Conservation (phyloP, 2,888 invertebrate species). For the Omphaloscelis lunosa region DNA sequence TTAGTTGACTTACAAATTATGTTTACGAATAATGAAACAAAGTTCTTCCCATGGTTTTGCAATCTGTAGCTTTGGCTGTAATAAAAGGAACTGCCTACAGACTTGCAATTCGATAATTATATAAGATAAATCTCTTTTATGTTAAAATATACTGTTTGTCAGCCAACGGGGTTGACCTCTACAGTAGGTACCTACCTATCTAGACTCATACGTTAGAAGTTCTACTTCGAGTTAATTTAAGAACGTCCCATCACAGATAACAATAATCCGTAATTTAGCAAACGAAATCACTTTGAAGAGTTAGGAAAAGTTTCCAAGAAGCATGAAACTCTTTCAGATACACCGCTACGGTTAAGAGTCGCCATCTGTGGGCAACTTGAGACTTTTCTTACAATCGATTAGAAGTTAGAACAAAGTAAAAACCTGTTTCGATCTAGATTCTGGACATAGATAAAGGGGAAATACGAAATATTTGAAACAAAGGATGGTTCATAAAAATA, state of each 20-base stretch:
- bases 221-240: no score
- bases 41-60: background rate
- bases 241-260: no score
- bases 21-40: background rate
- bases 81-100: no score
- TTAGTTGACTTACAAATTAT: background rate
- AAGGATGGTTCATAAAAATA: background rate
- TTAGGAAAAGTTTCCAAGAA: slow-evolving; percentile 1
- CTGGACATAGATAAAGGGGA: background rate
- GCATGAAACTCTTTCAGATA: background rate
- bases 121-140: no score
- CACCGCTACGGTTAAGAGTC: background rate
- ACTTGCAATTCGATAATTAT: no score
- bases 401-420: background rate
- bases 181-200: no score
- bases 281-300: background rate
- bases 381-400: slow-evolving; percentile 4
- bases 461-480: no score
- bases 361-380: slow-evolving; percentile 17
- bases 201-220: no score
- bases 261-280: background rate
- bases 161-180: no score
- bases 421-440: background rate
- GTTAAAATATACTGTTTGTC: no score
- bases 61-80: no score